Evolutionary conservation across 2,113 vertebrate genomes (phyloP), one percentile per base, ranked within the genome.

Genomic region (Archilochus colubris): DNA sequence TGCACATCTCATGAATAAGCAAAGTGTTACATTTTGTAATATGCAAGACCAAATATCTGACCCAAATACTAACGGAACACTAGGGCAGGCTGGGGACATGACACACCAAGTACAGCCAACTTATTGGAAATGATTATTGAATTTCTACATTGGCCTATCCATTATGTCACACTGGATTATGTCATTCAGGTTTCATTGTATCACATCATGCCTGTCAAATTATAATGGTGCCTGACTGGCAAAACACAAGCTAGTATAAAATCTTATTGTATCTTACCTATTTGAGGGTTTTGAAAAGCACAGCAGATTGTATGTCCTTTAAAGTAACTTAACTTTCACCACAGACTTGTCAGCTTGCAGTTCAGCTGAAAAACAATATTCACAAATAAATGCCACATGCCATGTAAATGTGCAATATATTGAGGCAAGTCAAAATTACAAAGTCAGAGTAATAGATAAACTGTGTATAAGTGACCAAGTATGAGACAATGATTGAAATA

Each of bases 291-390:
- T 96, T 90, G 91, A 93, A 96, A 93, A 97, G 85, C 95, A 96
- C 96, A 97, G 95, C 95, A 97, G 78, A 97, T 97, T 92, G 14
- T 30, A 5, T 3, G 82, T 50, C 95, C 94, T 96, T 95, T 78
- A 43, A 94, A 81, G 36, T 50, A 23, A 9, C 1, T 0, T 21
- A 88, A 88, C 91, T 90, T 94, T 46, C 53, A 84, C 30, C 23
- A 30, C 27, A 74, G 27, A 59, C 36, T 72, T 20, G 3, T n/a
- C 38, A 57, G 23, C 66, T 68, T 77, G 10, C 9, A 50, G 40
- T 19, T 83, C 76, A 64, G 2, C 43, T 74, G 63, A 22, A 75
- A 91, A 76, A 51, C 13, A 82, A 31, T 2, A 67, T 38, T 72
- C 79, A 68, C 55, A 68, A 54, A 18, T 55, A 9, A 87, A 46